phyloP scores from a whole-genome alignment of 2,113 vertebrate genomes.

The Prinia subflava region DNA sequence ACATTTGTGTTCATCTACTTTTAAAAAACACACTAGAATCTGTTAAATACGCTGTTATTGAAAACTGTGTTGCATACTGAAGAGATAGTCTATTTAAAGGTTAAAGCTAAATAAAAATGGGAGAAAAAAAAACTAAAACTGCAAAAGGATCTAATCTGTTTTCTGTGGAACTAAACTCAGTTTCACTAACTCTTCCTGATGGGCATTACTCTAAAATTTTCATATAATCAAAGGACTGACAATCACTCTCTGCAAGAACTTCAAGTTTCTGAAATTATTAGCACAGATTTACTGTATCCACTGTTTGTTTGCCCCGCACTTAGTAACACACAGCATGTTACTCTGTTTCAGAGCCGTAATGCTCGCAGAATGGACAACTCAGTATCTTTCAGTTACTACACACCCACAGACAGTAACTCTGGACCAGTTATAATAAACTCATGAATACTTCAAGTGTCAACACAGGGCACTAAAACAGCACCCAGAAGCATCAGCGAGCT shows the following conservation, averaged over 20 bases:
- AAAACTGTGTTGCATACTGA: not conserved
- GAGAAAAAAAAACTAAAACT: rapidly evolving
- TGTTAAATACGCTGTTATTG: not conserved
- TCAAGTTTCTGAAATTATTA: not conserved
- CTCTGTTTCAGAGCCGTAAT: not conserved
- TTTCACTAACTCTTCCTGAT: not conserved
- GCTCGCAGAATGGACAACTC: not conserved
- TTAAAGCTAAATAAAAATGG: not conserved
- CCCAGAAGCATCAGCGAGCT: not conserved
- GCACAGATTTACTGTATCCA: not conserved
- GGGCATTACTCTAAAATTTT: not conserved
- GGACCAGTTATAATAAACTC: not conserved
- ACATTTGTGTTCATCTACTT: not conserved
- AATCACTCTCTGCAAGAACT: not conserved
- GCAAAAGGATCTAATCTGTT: not conserved
- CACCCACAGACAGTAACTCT: rapidly evolving
- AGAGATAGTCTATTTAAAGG: not conserved
- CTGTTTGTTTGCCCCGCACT: not conserved
- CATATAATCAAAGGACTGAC: not conserved
- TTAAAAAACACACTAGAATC: not conserved
- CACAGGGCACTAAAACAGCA: not conserved
- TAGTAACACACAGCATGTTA: not conserved
- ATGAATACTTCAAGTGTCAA: not conserved
- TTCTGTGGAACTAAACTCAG: not conserved
- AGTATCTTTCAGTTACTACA: not conserved